Percentiles rank a stretch among this genome's conserved stretches.
These are phyloP conservation scores for Phaenicophaeus curvirostris DNA, from an alignment of 2,797 vertebrate genomes.

Conservation along the genomic window DNA sequence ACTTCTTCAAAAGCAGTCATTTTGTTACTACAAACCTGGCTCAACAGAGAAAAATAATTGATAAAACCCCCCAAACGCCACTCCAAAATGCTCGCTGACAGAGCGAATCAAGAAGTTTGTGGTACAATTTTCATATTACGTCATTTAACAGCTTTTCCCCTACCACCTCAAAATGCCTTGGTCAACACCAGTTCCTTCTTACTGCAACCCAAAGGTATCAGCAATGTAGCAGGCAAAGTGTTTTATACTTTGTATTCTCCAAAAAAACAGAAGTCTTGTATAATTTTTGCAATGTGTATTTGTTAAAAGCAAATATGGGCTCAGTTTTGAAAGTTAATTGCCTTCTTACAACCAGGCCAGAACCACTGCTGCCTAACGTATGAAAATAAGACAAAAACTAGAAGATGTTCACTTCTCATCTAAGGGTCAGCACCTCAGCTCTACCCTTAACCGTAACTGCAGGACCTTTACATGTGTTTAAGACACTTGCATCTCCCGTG, in stretches of 20 bases:
- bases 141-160: background rate
- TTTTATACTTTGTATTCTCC: background rate
- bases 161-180: background rate
- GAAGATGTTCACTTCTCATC: background rate
- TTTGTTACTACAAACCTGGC: background rate
- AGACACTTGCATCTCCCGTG: background rate
- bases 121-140: background rate
- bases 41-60: background rate
- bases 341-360: background rate
- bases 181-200: background rate
- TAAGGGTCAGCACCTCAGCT: background rate
- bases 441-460: background rate
- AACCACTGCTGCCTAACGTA: background rate
- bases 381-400: background rate
- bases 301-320: background rate
- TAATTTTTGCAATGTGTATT: accelerated
- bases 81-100: background rate
- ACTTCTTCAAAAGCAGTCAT: background rate
- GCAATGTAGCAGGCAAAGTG: background rate
- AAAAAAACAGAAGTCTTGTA: background rate
- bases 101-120: background rate
- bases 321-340: background rate
- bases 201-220: background rate
- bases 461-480: background rate
- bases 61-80: background rate